Base-by-base conservation (phyloP, 2,113 vertebrate species). In the Oplegnathus fasciatus region DNA sequence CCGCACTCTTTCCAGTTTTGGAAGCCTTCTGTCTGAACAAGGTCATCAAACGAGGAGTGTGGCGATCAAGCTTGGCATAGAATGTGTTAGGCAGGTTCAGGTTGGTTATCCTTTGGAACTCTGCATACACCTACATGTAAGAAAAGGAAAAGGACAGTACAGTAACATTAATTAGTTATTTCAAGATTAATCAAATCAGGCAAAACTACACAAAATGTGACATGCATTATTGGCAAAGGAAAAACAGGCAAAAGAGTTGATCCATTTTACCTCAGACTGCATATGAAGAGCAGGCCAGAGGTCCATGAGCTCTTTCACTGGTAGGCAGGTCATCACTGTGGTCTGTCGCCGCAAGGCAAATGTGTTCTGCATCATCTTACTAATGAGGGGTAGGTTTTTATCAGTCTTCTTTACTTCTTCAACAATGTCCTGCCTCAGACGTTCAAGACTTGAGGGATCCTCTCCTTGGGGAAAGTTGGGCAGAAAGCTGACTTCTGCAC, bases 21-120 rank as follows among this genome's bases (percentile, higher is more conserved):
- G 28, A 50, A 6, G 72, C n/a, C n/a, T n/a, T n/a, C n/a, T n/a
- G n/a, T n/a, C n/a, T n/a, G n/a, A n/a, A n/a, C n/a, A n/a, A n/a
- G n/a, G n/a, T n/a, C n/a, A n/a, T n/a, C n/a, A n/a, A n/a, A n/a
- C 52, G 30, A 80, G 70, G 75, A 82, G 30, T 28, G 9, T 75
- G 74, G 20, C 24, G 30, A 9, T 87, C 65, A 65, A 71, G 60
- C 52, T 84, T 48, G 2, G 44, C 54, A 46, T 83, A 86, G 48
- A 78, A 86, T 42, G 42, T 83, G 78, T 84, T 88, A 2, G 48
- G 42, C n/a, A 82, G 54, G 69, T 83, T 78, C 54, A 70, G 69
- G 6, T 79, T 70, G 0, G 46, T 83, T 20, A 83, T 60, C 34
- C 15, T 10, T 11, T 86, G 67, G 28, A 86, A 76, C 40, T 85